phyloP scores from a whole-genome alignment of 2,113 vertebrate genomes.

The Raja brachyura region DNA sequence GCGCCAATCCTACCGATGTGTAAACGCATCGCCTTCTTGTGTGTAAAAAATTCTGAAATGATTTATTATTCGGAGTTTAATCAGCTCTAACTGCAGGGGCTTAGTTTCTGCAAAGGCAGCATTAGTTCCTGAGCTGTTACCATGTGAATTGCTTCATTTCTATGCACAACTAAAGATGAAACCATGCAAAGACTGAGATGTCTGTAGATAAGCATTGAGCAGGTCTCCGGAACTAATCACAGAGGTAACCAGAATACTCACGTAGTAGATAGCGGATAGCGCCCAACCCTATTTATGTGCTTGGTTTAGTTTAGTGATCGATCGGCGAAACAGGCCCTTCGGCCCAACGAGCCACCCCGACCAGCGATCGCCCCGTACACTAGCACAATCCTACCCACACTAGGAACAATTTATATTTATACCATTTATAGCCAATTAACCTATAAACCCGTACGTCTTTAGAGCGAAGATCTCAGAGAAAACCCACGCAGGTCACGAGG shows the following conservation, averaged over 20 bases:
- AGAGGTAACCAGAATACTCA: background rate
- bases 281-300: no score
- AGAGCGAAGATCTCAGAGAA: no score
- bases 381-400: no score
- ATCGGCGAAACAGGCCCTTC: no score
- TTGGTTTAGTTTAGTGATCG: no score
- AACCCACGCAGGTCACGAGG: no score
- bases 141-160: conserved; percentile 34
- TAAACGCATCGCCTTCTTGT: conserved; percentile 28
- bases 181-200: conserved; percentile 23
- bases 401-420: no score
- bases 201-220: conserved; percentile 4
- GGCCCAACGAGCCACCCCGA: no score
- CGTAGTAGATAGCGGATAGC: background rate
- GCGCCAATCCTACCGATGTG: conserved; percentile 13
- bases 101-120: conserved; percentile 33
- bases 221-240: background rate
- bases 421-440: no score
- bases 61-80: conserved; percentile 33
- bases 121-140: conserved; percentile 31
- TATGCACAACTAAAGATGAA: background rate
- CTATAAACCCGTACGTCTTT: no score
- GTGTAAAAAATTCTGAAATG: background rate
- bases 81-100: conserved; percentile 33
- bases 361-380: no score